Base-by-base conservation (phyloP, 2,797 vertebrate genomes). In the Cuniculus paca region DNA sequence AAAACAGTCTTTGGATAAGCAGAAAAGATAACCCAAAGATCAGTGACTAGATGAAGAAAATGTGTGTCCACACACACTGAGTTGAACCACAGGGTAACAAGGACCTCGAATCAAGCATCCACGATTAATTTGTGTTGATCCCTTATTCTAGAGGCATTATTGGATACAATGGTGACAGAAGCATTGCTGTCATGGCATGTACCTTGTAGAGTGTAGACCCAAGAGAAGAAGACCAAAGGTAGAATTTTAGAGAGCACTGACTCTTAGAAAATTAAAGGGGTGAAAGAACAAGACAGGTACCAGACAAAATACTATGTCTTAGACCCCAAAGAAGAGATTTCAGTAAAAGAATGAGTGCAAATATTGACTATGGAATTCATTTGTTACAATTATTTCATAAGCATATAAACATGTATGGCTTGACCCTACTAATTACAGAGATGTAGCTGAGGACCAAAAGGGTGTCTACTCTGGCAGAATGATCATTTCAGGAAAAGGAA, bases 401-500 rank as follows among this genome's bases (percentile, higher is more conserved):
- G 52, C 31, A 45, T 48, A 28, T 16, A 45, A 26, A 8, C 13
- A 83, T 50, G 31, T 48, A 52, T 36, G 26, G 4, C 45, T 84
- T 93, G 58, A 63, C 26, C 34, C 39, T 83, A 14, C 3, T 72
- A 85, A 81, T 63, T 20, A 5, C 4, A 4, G 20, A 77, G 50
- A 77, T 34, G 11, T 28, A 68, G 45, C 52, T 85, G 65, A 63
- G 58, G 17, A 90, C 16, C 42, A 77, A 81, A 70, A 63, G 52
- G 80, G 11, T 68, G 19, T 58, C 54, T 14, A 19, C 13, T 1
- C 19, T 61, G 39, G 17, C 19, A 34, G 13, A 79, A 9, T 24
- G 80, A 50, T 50, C n/a, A 31, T 95, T 82, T 39, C 74, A 95
- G 14, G 85, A 85, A 79, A 65, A 48, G 72, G n/a, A 72, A 87